phyloP scores from a whole-genome alignment of 2,113 vertebrate species.

The Todiramphus saurophagus region DNA sequence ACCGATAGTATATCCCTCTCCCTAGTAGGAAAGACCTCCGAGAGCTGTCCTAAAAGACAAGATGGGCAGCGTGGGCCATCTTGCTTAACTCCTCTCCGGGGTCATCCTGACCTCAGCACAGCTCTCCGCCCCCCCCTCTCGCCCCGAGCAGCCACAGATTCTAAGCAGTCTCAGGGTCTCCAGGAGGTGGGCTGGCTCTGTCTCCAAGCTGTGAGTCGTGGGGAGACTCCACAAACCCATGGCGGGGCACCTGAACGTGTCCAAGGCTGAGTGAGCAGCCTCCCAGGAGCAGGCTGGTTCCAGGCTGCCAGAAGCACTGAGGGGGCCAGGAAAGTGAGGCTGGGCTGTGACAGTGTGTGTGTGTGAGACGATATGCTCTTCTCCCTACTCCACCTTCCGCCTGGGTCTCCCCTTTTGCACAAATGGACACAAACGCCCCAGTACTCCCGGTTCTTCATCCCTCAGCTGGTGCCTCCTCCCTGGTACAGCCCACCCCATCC shows the following conservation, averaged over 20 bases:
- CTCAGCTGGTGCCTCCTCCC: neutral
- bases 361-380: neutral
- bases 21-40: accelerated
- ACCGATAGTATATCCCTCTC: accelerated
- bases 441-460: neutral
- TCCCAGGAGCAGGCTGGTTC: neutral
- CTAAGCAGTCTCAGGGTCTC: accelerated
- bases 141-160: neutral
- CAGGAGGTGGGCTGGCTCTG: neutral
- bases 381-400: no score
- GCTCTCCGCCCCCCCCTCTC: no score
- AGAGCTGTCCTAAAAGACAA: neutral
- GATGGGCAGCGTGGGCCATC: accelerated
- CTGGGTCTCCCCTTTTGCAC: accelerated
- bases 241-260: neutral
- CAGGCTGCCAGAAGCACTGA: neutral
- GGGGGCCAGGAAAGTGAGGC: accelerated
- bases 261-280: neutral
- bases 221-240: neutral
- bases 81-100: no score
- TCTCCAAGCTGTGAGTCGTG: neutral
- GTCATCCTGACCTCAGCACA: neutral
- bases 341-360: neutral
- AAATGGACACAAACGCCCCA: neutral
- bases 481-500: neutral